Evolutionary conservation across 2,113 vertebrate genomes (phyloP).

Genomic region (Pterocles gutturalis): DNA sequence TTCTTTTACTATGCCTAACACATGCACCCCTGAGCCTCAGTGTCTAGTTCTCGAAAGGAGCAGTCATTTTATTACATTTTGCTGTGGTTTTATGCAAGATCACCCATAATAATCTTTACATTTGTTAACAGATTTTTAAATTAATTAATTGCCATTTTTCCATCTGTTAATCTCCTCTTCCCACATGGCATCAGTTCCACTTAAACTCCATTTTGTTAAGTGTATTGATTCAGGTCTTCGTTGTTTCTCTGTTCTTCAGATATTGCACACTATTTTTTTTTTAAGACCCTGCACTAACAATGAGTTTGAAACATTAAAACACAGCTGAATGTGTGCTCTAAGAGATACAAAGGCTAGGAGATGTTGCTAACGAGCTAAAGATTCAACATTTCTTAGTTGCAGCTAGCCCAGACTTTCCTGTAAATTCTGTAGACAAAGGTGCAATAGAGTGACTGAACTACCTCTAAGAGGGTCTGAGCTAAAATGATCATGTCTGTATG

Average conservation of each 20-base stretch:
- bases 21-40: rapidly evolving
- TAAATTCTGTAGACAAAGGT: neutral
- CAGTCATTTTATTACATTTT: neutral
- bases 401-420: neutral
- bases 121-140: neutral
- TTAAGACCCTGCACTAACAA: neutral
- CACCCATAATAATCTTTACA: neutral
- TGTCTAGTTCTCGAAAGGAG: neutral
- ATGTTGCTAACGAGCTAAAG: neutral
- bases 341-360: neutral
- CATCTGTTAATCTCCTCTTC: neutral
- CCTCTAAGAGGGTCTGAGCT: neutral
- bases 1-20: neutral
- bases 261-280: neutral
- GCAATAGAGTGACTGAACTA: neutral
- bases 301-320: neutral
- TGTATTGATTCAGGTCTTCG: neutral
- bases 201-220: neutral
- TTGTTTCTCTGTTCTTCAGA: neutral
- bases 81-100: neutral
- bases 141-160: neutral
- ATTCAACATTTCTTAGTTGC: neutral
- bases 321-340: neutral
- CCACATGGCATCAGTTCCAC: neutral
- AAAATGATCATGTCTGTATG: neutral